A percentile compares a stretch with the other conserved stretches of the same genome.
Evolutionary conservation across 2,888 invertebrate species (phyloP).

Genomic region (Colletes collaris): DNA sequence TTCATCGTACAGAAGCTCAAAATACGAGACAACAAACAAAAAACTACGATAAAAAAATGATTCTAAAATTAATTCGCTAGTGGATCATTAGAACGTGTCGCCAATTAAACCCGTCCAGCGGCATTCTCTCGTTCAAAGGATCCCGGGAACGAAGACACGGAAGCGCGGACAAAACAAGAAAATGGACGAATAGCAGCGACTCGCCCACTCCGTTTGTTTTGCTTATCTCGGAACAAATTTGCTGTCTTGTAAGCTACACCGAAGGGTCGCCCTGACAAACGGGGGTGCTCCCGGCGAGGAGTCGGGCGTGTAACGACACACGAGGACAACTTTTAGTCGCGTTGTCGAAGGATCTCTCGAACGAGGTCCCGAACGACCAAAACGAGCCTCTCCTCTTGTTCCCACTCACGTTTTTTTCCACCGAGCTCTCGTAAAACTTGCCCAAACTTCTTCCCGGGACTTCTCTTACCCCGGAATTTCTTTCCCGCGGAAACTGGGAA

Average conservation of each 20-base stretch:
- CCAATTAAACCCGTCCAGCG: conserved; percentile 42
- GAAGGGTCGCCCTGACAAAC: conserved; percentile 80
- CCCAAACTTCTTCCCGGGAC: conserved; percentile 50
- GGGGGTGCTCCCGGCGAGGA: conserved; percentile 73
- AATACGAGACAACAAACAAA: not conserved
- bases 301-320: conserved; percentile 62
- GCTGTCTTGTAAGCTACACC: conserved; percentile 81
- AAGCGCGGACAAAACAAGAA: conserved; percentile 23
- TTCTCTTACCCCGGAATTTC: not conserved
- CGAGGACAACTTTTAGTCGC: conserved; percentile 53
- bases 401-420: not conserved
- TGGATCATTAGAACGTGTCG: conserved; percentile 1
- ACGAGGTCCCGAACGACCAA: conserved; percentile 36
- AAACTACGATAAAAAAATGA: not conserved
- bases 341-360: conserved; percentile 40
- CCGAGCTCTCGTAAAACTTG: conserved; percentile 59
- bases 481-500: conserved; percentile 21
- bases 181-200: conserved; percentile 35
- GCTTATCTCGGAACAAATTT: conserved; percentile 81
- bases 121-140: conserved; percentile 24
- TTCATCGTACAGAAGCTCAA: not conserved
- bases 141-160: conserved; percentile 19
- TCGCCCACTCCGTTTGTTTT: conserved; percentile 77
- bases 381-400: conserved; percentile 26
- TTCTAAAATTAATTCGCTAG: not conserved